Evolutionary conservation across 1,140 invertebrate species (phyloP).

Genomic region (Diploscapter pachys): DNA sequence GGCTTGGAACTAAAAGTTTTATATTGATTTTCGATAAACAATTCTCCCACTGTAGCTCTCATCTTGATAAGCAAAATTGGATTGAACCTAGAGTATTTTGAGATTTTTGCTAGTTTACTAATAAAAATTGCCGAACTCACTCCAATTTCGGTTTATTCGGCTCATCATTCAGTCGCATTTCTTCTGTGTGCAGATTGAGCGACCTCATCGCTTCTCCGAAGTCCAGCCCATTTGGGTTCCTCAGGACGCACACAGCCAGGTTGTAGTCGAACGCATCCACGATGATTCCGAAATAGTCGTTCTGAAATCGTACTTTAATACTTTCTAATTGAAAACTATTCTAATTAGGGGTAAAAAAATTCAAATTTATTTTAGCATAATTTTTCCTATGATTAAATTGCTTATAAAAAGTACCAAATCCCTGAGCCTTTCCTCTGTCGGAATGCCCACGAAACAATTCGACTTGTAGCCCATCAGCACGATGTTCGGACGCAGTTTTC

Average conservation of each 20-base stretch:
- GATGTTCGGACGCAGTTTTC: constrained; percentile 87
- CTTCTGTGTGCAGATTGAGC: constrained; percentile 8
- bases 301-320: constrained; percentile 28
- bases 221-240: background rate
- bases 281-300: constrained; percentile 83
- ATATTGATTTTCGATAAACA: no score
- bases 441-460: constrained; percentile 73
- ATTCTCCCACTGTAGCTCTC: no score
- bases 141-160: constrained; percentile 7
- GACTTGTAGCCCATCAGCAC: constrained; percentile 87
- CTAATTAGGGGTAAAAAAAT: no score
- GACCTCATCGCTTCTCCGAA: constrained; percentile 36
- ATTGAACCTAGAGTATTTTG: no score
- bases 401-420: constrained; percentile 62
- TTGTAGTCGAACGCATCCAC: background rate
- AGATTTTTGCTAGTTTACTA: no score
- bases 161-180: constrained; percentile 8
- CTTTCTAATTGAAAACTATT: no score
- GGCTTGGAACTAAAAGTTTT: no score
- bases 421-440: constrained; percentile 57
- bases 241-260: background rate
- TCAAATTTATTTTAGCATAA: no score
- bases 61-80: no score
- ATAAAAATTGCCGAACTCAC: background rate
- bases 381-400: no score